Evolutionary conservation across 2,888 invertebrate genomes (phyloP), one percentile per base, ranked within the genome.

Genomic region (Unio delphinus): DNA sequence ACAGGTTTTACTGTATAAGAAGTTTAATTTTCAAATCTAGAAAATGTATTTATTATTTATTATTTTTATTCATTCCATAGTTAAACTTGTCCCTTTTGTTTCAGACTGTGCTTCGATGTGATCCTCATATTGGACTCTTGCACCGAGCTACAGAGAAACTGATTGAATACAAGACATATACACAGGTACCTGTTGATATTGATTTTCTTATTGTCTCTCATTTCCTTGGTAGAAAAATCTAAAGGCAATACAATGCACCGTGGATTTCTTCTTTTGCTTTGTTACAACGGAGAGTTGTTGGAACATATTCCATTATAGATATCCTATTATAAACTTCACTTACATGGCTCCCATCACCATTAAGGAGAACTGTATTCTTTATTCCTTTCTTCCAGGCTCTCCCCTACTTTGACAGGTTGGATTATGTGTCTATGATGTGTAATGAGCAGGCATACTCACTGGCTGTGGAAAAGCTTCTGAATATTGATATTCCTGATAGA

Each of bases 361-460:
- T 0, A 45, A 45, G 45, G 45, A 45, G n/a, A 23, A 23, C 18
- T 45, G 45, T 11, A 45, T 15, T 45, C 34, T 68, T 54, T 67
- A 15, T 81, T 45, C 45, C 45, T 68, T 55, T 67, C 15, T 81
- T 81, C 30, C 84, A 90, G 90, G 99, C 98, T 0, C 90, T 99
- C 80, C 99, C 99, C 0, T 99, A 99, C 91, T 98, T 99, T 89
- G 99, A 99, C 91, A 94, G 98, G 0, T 91, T 99, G 68, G 99
- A 99, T 91, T 99, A 99, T 87, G 98, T 98, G 0, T 98, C 98
- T 0, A 99, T 99, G 98, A 99, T 99, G 99, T 96, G 96, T 90
- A 99, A 99, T 88, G 99, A 99, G 88, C 98, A 99, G 87, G 96
- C 96, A 86, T 99, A 95, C 90, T 96, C 97, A 1, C 88, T 99